Percentiles rank a stretch among this genome's conserved stretches.
Conservation (phyloP, 1,140 invertebrate species). For the Coenobita brevimanus region DNA sequence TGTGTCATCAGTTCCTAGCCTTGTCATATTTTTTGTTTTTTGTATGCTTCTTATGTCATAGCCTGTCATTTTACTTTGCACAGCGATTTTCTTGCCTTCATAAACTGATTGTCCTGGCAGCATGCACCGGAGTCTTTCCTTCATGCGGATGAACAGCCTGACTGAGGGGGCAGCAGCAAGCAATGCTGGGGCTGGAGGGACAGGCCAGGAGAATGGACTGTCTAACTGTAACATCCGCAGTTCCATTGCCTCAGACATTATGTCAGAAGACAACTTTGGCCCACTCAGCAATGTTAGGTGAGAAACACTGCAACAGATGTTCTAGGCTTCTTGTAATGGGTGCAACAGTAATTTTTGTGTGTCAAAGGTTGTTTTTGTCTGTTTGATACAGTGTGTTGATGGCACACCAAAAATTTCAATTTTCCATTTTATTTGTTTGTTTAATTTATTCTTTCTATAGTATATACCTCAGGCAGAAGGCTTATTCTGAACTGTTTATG, state of each 20-base stretch:
- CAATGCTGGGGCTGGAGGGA: conserved; percentile 55
- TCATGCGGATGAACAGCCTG: conserved; percentile 92
- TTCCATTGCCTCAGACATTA: conserved; percentile 81
- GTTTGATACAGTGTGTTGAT: too few species aligned
- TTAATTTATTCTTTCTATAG: too few species aligned
- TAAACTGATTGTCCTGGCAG: conserved; percentile 70
- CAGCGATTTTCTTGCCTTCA: conserved; percentile 24
- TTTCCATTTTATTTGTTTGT: too few species aligned
- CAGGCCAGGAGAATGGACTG: conserved; percentile 48
- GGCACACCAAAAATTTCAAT: too few species aligned
- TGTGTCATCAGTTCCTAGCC: too few species aligned
- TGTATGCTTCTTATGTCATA: too few species aligned
- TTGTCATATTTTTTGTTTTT: too few species aligned
- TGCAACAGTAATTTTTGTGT: not conserved
- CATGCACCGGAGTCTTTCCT: conserved; percentile 87
- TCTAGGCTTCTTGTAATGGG: not conserved
- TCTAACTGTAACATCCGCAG: conserved; percentile 76
- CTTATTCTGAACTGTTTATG: too few species aligned
- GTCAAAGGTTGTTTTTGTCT: too few species aligned
- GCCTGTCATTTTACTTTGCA: too few species aligned
- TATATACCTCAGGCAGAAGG: too few species aligned
- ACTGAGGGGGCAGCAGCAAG: conserved; percentile 78
- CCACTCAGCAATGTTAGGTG: conserved; percentile 82
- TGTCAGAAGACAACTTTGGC: conserved; percentile 87
- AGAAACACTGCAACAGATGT: not conserved